Evolutionary conservation across 2,113 vertebrate genomes (phyloP).

Genomic region (Micromys minutus): DNA sequence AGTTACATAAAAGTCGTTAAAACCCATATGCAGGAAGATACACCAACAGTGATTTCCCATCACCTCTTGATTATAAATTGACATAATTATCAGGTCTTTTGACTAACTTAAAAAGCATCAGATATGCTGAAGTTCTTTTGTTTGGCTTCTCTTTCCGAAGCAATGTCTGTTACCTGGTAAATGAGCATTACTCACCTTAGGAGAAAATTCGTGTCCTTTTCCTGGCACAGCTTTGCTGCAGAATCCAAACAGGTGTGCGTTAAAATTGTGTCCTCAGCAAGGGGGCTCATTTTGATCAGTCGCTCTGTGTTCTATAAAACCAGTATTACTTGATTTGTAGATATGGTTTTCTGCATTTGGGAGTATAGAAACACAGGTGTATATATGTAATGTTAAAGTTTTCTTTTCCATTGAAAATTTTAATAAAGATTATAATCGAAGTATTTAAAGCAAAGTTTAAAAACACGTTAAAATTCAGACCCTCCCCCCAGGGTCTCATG

Average conservation of each 20-base stretch:
- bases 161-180: conserved; percentile 24
- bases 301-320: background rate
- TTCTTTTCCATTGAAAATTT: background rate
- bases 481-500: background rate
- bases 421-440: background rate
- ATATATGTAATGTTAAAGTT: background rate
- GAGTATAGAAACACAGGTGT: background rate
- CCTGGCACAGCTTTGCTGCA: background rate
- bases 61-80: background rate
- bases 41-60: background rate
- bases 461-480: background rate
- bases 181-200: background rate
- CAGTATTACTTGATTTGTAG: background rate
- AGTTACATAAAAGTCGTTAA: conserved; percentile 41
- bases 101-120: background rate
- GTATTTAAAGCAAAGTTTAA: background rate
- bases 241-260: background rate
- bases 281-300: background rate
- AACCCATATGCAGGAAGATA: conserved; percentile 17
- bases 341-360: background rate
- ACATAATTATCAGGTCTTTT: background rate
- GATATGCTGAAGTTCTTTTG: background rate
- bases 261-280: background rate
- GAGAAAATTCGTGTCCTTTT: background rate
- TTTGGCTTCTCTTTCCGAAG: background rate